Evolutionary conservation across 1,140 invertebrate species (phyloP), one percentile per base, ranked within the genome.

Genomic region (Heterodera schachtii): DNA sequence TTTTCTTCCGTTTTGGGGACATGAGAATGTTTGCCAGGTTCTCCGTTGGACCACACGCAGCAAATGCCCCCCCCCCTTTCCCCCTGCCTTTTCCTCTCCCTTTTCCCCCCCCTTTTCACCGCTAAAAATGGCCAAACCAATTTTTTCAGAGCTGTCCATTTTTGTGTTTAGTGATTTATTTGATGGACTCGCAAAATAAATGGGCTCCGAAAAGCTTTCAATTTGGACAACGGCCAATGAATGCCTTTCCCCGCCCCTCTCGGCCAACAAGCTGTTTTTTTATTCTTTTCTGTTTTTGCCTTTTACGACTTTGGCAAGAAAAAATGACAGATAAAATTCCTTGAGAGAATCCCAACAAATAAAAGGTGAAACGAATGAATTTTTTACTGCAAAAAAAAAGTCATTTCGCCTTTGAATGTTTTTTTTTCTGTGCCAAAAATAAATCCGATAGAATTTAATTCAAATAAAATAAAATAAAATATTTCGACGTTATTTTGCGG

Each of bases 21-120:
- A 74, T 13, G 69, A 77, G 43, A 57, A 82, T 43, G 9, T 49
- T 44, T 82, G 81, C n/a, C 81, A 81, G 70, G 82, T 83, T 11
- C 49, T 31, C 31, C 31, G 31, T 31, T 31, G 31, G 31, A 31
- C 31, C 31, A 31, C 31, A 31, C 31, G 31, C 31, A 31, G 31
- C 31, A 31, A 31, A 31, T 64, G 57, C 57, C 2, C 5, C n/a
- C 69, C 69, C 0, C 11, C 31, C 69, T 8, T 46, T 43, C 4
- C 8, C 4, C 7, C 69, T 2, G 69, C 69, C 69, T 31, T 9
- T 71, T 3, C 57, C 19, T 60, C 57, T 64, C 57, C 13, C 57
- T 71, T 71, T 41, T 69, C 76, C 60, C 31, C 44, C 69, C 31
- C 31, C 31, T 7, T 31, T 31, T 31, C 31, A 31, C 31, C 31